A percentile compares a stretch with the other conserved stretches of the same genome.
Conservation (phyloP, 1,140 invertebrate species). For the Propsilocerus akamusi region DNA sequence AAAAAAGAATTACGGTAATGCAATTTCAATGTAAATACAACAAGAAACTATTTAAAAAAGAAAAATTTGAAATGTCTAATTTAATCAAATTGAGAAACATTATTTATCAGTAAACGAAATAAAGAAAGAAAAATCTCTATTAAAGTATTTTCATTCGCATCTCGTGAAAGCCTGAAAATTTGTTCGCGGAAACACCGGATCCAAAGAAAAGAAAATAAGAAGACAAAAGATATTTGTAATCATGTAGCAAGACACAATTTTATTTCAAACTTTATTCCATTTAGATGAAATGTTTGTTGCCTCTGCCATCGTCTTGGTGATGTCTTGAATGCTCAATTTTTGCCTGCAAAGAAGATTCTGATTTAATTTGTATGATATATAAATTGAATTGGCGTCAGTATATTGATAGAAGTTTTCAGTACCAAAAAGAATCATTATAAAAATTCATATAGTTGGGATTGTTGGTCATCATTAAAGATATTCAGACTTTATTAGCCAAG, state of each 20-base stretch:
- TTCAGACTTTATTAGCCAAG: background rate
- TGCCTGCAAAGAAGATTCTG: background rate
- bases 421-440: background rate
- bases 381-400: background rate
- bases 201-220: background rate
- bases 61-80: constrained; percentile 1
- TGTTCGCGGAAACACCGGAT: background rate
- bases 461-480: background rate
- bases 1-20: background rate
- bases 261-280: background rate
- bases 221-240: background rate
- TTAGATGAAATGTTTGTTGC: background rate
- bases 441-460: constrained; percentile 4
- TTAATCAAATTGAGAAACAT: background rate
- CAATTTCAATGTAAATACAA: background rate
- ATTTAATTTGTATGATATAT: background rate
- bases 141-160: background rate
- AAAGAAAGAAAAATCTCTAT: background rate
- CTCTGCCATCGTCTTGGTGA: background rate
- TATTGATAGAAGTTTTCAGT: background rate
- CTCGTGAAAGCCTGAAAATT: background rate
- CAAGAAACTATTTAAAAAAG: background rate
- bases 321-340: background rate
- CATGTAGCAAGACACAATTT: background rate
- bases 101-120: too few relatives aligned